These are phyloP conservation scores for Poecile atricapillus DNA, from an alignment of 2,113 vertebrate genomes.

Conservation along the genomic window DNA sequence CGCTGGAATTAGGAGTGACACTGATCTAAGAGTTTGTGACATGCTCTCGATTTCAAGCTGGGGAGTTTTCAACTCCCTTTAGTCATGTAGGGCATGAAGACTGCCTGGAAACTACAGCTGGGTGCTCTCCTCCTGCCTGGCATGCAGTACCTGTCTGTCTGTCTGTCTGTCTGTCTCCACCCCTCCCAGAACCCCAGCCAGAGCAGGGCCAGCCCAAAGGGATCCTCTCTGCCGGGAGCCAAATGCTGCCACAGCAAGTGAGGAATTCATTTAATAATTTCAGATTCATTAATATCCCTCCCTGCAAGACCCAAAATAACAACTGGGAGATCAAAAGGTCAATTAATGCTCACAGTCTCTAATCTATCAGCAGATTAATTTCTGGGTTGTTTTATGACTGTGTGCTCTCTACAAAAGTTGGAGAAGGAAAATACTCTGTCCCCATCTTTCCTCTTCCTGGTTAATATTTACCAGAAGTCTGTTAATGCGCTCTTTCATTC, in stretches of 20 bases:
- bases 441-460: not conserved
- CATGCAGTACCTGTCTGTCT: accelerated
- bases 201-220: not conserved
- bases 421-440: not conserved
- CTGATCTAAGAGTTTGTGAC: not conserved
- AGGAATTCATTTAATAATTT: conserved; percentile 3
- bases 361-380: conserved; percentile 44
- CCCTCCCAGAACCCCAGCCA: not conserved
- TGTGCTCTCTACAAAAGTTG: not conserved
- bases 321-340: conserved; percentile 19
- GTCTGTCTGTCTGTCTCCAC: accelerated
- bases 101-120: not conserved
- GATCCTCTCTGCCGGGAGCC: not conserved
- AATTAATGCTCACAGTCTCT: not conserved
- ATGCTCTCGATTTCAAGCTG: not conserved
- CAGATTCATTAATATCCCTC: conserved; percentile 21
- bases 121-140: not conserved
- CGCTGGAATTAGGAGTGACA: not conserved
- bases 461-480: conserved; percentile 22
- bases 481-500: conserved; percentile 11
- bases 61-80: not conserved
- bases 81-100: not conserved
- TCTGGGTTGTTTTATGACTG: not conserved
- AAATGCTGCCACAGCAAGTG: not conserved
- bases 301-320: conserved; percentile 29